Evolutionary conservation across 2,888 invertebrate species (phyloP), one percentile per base, ranked within the genome.

Genomic region (Neocrepidodera transversa): DNA sequence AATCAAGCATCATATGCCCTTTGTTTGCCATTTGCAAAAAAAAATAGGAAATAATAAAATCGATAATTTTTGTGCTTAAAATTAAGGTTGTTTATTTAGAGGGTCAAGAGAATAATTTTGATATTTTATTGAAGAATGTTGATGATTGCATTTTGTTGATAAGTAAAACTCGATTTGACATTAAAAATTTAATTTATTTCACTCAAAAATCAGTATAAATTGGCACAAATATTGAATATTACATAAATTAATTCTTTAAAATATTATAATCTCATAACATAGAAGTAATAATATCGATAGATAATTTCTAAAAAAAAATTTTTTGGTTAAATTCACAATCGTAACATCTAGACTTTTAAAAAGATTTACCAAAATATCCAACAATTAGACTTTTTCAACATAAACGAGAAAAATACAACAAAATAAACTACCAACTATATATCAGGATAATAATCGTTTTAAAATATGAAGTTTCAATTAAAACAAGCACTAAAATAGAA

Each of bases 181-280:
- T 62, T 64, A 62, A 45, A 61, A 61, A 56, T 58, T 64, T 48
- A 64, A 58, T 68, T 68, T 65, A 66, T 71, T 54, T 69, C 71
- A 72, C 71, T 68, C 71, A 71, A 67, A 68, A 67, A 68, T 69
- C 58, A 66, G 64, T 62, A 72, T 68, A 69, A 71, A 72, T 71
- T 72, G 71, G 71, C 71, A 72, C 71, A 69, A 70, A 68, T 63
- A 67, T 67, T 64, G 65, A 62, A 62, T 38, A 62, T 52, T 62
- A 66, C 64, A 66, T 64, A 64, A 64, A 64, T 64, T 60, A 62
- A 58, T 43, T 50, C 35, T 62, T 57, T 62, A 60, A 60, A 64
- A 64, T 58, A 59, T 48, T 42, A 50, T 47, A 54, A 59, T 60
- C 49, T 52, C 48, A 51, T 58, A 62, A 62, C 60, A 42, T 62